Evolutionary conservation across 1,140 invertebrate genomes (phyloP).

Genomic region (Ceratosolen fusciceps): DNA sequence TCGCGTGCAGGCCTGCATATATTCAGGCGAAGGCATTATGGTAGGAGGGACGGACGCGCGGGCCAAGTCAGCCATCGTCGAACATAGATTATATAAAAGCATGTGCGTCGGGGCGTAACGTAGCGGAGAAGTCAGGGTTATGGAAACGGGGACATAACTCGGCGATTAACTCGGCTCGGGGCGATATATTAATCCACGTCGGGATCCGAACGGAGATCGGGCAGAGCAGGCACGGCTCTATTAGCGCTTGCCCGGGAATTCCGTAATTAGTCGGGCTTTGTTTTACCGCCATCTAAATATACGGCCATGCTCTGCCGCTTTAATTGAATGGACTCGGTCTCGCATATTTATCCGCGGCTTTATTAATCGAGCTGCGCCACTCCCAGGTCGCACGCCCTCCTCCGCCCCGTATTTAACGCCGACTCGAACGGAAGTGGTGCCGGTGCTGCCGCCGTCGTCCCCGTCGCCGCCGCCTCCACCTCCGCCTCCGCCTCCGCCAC

Average conservation of each 20-base stretch:
- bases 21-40: no score
- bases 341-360: slow-evolving; percentile 5
- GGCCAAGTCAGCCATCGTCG: no score
- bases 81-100: no score
- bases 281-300: not conserved
- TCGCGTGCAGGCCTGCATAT: no score
- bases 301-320: not conserved
- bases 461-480: no score
- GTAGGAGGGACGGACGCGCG: no score
- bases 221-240: slow-evolving; percentile 3
- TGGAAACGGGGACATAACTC: slow-evolving; percentile 38
- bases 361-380: slow-evolving; percentile 1
- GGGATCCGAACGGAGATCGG: not conserved
- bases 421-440: not conserved
- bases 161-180: slow-evolving; percentile 10
- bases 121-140: slow-evolving; percentile 38
- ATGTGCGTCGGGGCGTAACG: slow-evolving; percentile 37
- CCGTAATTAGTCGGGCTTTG: slow-evolving; percentile 29
- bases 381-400: no score
- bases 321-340: slow-evolving; percentile 21
- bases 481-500: no score
- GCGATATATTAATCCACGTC: not conserved
- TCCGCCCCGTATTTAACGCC: no score
- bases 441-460: no score
- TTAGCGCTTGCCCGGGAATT: not conserved